Conservation (phyloP, 2,113 vertebrate genomes). For the Guaruba guarouba region DNA sequence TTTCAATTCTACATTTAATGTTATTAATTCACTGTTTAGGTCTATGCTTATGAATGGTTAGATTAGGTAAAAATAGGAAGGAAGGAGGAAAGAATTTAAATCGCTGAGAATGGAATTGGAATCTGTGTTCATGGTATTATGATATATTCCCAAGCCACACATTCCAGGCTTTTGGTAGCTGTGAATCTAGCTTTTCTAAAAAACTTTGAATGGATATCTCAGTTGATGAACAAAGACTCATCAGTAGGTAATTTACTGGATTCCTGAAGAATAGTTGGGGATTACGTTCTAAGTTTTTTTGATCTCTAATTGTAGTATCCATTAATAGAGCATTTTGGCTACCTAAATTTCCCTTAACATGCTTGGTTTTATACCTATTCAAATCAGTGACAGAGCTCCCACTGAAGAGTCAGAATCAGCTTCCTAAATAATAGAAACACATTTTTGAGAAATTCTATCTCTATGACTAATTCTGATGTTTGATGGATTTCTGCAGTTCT, state of each 20-base stretch:
- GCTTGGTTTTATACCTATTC: neutral
- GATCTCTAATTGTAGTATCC: neutral
- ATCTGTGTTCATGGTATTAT: neutral
- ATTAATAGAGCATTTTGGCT: neutral
- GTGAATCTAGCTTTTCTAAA: neutral
- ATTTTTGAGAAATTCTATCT: neutral
- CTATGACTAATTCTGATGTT: neutral
- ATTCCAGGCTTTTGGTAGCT: neutral
- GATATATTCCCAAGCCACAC: neutral
- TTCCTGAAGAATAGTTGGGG: neutral
- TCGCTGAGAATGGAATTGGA: neutral
- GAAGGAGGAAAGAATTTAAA: neutral
- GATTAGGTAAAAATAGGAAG: neutral
- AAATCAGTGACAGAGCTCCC: neutral
- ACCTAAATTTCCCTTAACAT: neutral
- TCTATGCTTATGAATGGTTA: neutral
- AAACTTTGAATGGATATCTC: neutral
- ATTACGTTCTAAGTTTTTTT: neutral
- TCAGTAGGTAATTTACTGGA: neutral
- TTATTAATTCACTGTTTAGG: neutral
- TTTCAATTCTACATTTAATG: neutral
- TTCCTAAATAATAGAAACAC: neutral
- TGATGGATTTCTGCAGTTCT: neutral
- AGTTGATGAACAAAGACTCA: neutral
- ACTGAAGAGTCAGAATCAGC: neutral